Percentiles rank a stretch among this genome's conserved stretches.
phyloP scores from a whole-genome alignment of 2,888 invertebrate species.

The Nomada lathburiana region DNA sequence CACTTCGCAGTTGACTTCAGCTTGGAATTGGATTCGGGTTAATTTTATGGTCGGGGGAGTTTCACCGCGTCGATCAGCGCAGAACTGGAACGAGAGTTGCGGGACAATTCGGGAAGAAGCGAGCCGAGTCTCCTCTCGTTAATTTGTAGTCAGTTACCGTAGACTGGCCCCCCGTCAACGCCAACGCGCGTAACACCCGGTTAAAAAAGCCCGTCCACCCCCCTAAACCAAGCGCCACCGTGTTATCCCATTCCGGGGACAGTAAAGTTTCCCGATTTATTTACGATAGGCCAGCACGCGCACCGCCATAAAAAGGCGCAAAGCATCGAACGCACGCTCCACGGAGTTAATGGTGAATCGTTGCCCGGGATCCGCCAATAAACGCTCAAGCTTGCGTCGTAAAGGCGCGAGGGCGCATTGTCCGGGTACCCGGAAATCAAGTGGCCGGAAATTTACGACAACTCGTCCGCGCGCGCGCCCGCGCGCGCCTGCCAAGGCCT shows the following conservation, averaged over 20 bases:
- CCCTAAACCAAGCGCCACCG: neutral
- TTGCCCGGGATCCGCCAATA: constrained; percentile 15
- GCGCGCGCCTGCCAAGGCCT: constrained; percentile 16
- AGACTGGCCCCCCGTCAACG: too few relatives aligned
- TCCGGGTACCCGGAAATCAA: constrained; percentile 22
- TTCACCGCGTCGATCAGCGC: neutral
- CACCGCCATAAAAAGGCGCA: constrained; percentile 22
- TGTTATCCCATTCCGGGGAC: neutral
- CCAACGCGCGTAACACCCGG: too few relatives aligned
- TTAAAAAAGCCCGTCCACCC: neutral
- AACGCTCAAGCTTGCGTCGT: constrained; percentile 43
- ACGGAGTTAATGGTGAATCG: constrained; percentile 38
- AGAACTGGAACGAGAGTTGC: too few relatives aligned
- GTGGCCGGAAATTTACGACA: constrained; percentile 48
- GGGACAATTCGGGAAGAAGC: neutral
- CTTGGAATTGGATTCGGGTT: neutral
- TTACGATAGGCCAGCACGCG: constrained; percentile 24
- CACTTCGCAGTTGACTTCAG: too few relatives aligned
- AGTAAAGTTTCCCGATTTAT: neutral
- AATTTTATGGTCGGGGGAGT: constrained; percentile 11
- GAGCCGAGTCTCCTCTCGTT: neutral
- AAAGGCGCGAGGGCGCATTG: constrained; percentile 14
- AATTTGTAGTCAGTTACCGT: too few relatives aligned
- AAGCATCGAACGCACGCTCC: neutral
- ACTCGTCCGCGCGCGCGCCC: constrained; percentile 7